Evolutionary conservation across 2,113 vertebrate species (phyloP).

Genomic region (Vicugna pacos): DNA sequence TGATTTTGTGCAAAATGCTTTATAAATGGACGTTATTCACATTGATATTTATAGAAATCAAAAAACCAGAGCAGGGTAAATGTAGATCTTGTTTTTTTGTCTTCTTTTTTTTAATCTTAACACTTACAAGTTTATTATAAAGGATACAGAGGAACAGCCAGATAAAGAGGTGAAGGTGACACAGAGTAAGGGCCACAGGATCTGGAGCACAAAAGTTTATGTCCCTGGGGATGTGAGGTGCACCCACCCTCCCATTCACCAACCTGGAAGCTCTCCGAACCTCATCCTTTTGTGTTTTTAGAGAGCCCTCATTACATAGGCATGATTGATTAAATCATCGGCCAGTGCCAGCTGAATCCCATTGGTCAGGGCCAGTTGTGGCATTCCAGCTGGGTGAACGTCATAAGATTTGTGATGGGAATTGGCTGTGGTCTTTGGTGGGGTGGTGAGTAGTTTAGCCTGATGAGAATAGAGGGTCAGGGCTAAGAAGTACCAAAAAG

Average conservation of each 20-base stretch:
- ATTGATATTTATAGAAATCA: neutral
- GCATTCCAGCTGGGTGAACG: neutral
- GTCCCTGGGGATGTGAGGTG: neutral
- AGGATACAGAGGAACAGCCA: neutral
- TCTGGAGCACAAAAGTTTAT: neutral
- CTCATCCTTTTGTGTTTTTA: neutral
- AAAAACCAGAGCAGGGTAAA: neutral
- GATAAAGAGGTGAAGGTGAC: neutral
- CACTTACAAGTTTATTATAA: neutral
- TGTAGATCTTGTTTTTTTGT: neutral
- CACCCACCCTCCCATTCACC: neutral
- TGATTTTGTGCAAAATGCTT: neutral
- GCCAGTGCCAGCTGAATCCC: neutral
- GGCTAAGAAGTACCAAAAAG: neutral
- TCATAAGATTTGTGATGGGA: neutral
- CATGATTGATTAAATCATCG: neutral
- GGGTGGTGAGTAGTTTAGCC: neutral
- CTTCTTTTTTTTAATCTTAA: neutral
- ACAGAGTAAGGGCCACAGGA: neutral
- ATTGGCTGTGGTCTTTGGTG: neutral
- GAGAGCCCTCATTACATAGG: neutral
- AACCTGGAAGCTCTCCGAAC: neutral
- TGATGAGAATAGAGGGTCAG: neutral
- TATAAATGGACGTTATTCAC: neutral
- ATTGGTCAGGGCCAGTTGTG: neutral